Conservation (phyloP, 2,797 vertebrate genomes). For the Bovichtus variegatus region DNA sequence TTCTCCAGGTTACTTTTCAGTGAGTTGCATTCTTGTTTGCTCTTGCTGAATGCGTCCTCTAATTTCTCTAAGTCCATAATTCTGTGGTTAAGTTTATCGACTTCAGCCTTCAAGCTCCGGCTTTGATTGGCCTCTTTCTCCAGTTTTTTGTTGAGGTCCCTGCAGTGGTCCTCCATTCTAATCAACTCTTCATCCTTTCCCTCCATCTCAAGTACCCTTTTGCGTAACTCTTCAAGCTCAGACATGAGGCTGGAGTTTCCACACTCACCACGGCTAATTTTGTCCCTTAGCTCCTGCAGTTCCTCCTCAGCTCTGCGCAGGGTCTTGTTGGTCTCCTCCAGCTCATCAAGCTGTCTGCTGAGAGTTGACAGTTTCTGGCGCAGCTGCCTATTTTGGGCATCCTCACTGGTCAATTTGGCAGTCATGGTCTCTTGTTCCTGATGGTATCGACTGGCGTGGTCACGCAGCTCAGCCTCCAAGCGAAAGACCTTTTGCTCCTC, state of each 20-base stretch:
- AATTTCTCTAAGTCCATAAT: constrained; percentile 96
- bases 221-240: constrained; percentile 94
- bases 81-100: constrained; percentile 94
- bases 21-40: constrained; percentile 93
- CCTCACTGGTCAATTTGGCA: constrained; percentile 93
- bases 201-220: constrained; percentile 95
- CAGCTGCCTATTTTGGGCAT: constrained; percentile 93
- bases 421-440: constrained; percentile 92
- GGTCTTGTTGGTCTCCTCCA: constrained; percentile 95
- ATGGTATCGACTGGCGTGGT: constrained; percentile 84
- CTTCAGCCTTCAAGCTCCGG: constrained; percentile 90
- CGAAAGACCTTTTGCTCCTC: constrained; percentile 89
- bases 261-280: constrained; percentile 91
- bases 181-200: constrained; percentile 96
- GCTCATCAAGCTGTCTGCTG: constrained; percentile 93
- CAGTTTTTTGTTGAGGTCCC: constrained; percentile 93
- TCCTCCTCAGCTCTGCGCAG: constrained; percentile 94
- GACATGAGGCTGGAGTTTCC: constrained; percentile 90
- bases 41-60: constrained; percentile 95
- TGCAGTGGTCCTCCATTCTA: constrained; percentile 95
- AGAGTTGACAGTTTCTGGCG: constrained; percentile 92
- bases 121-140: constrained; percentile 93
- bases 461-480: constrained; percentile 89
- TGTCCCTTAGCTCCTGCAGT: constrained; percentile 93
- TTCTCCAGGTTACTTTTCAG: constrained; percentile 94